phyloP scores from a whole-genome alignment of 2,888 invertebrate species.

The Cantharis rustica region DNA sequence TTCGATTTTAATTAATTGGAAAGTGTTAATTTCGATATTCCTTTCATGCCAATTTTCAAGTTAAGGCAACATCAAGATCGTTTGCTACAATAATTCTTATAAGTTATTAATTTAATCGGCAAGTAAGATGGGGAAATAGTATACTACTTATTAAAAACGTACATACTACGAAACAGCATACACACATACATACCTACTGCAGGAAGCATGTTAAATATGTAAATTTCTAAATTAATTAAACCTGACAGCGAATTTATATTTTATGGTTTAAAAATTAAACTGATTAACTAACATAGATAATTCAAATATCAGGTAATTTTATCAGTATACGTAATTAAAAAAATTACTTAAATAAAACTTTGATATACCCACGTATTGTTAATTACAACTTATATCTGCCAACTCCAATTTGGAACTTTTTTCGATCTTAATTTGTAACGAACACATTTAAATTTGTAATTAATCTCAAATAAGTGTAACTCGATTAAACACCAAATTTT shows the following conservation, averaged over 20 bases:
- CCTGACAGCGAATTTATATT: background rate
- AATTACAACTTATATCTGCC: background rate
- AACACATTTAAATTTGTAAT: background rate
- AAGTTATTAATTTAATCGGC: background rate
- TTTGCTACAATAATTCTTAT: background rate
- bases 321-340: background rate
- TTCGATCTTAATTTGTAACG: background rate
- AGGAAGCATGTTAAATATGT: background rate
- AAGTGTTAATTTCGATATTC: background rate
- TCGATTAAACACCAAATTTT: background rate
- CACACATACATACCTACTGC: background rate
- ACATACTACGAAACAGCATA: background rate
- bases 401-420: background rate
- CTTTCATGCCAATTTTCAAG: background rate
- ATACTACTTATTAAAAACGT: background rate
- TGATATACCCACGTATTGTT: background rate
- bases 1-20: background rate
- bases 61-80: background rate
- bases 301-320: background rate
- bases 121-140: background rate
- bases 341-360: background rate
- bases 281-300: background rate
- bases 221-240: conserved; percentile 1
- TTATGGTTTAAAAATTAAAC: conserved; percentile 1
- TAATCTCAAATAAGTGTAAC: background rate